Base-by-base conservation (phyloP, 2,797 vertebrate species). In the Clarias fuscus region DNA sequence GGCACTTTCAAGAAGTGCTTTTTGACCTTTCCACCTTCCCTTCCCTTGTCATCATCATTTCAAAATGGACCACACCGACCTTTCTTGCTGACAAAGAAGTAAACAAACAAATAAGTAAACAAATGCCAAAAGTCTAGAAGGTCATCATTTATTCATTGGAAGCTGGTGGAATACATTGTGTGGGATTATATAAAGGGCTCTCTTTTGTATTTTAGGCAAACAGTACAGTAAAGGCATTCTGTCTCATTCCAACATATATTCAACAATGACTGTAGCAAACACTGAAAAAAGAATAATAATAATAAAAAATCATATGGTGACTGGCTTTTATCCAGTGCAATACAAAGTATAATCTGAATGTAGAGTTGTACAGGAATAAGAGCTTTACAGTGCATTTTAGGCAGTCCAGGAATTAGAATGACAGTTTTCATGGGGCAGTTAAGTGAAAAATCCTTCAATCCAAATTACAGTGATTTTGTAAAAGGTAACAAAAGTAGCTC, bases 141-240 rank as follows among this genome's bases (percentile, higher is more conserved):
- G 70, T 82, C 40, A 56, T 58, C 20, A 33, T 75, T 67, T 71
- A 82, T 86, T 82, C n/a, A 76, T 27, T 71, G n/a, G 30, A 78
- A 27, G 40, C 70, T 65, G n/a, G 7, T 73, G 59, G 61, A 86
- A 65, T 75, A 84, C 27, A 86, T 17, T 65, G 27, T 71, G 85
- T 65, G 59, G 24, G 68, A 48, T 73, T 64, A 67, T n/a, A 75
- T 48, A 67, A 79, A 85, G 37, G 17, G 24, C 64, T 27, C 58
- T 17, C 22, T 78, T 77, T 73, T 77, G 27, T 62, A 53, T 62
- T 48, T 81, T 61, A 71, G 59, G n/a, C 30, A 27, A 40, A 67
- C 61, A 73, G 27, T 67, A 81, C 61, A 76, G 11, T 75, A 22
- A 86, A 53, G 71, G 48, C 27, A 58, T 56, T 82, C 56, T 30